Percentiles rank a stretch among this genome's conserved stretches.
Evolutionary conservation across 2,113 vertebrate species (phyloP).

Genomic region (Oryzias javanicus): DNA sequence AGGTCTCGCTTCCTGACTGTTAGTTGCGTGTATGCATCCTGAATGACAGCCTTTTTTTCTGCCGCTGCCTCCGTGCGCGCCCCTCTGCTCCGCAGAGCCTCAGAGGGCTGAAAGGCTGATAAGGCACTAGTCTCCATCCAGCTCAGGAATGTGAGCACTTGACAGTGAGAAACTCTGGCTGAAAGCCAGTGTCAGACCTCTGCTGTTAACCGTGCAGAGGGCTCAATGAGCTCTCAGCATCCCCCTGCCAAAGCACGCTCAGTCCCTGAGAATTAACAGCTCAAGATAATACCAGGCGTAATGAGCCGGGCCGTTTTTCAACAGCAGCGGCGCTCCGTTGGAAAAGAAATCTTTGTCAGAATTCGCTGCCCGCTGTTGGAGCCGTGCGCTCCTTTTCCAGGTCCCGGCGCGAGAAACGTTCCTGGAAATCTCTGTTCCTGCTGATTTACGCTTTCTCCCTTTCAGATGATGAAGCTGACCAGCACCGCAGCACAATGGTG

Average conservation of each 20-base stretch:
- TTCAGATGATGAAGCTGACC: constrained; percentile 84
- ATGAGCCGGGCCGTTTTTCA: constrained; percentile 29
- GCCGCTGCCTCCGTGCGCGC: constrained; percentile 22
- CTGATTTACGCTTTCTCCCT: background rate
- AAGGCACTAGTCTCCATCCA: constrained; percentile 52
- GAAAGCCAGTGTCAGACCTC: constrained; percentile 45
- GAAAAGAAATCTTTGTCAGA: background rate
- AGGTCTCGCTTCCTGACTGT: constrained; percentile 9
- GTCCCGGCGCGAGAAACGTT: background rate
- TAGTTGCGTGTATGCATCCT: constrained; percentile 1
- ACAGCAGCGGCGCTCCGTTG: constrained; percentile 12
- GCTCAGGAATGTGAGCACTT: constrained; percentile 72
- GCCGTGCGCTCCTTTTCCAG: background rate
- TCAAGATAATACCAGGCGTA: constrained; percentile 60
- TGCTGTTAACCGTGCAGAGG: constrained; percentile 61
- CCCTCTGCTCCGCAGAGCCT: constrained; percentile 21
- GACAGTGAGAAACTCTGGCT: constrained; percentile 56
- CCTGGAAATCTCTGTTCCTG: too few relatives aligned
- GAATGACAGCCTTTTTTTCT: constrained; percentile 10
- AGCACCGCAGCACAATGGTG: constrained; percentile 77
- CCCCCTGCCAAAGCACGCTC: constrained; percentile 62
- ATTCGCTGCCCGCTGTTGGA: background rate
- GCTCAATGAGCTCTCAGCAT: constrained; percentile 54
- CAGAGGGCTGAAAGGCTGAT: constrained; percentile 53
- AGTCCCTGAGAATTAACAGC: constrained; percentile 52